A percentile compares a stretch with the other conserved stretches of the same genome.
Evolutionary conservation across 2,113 vertebrate species (phyloP).

Genomic region (Mobula hypostoma): DNA sequence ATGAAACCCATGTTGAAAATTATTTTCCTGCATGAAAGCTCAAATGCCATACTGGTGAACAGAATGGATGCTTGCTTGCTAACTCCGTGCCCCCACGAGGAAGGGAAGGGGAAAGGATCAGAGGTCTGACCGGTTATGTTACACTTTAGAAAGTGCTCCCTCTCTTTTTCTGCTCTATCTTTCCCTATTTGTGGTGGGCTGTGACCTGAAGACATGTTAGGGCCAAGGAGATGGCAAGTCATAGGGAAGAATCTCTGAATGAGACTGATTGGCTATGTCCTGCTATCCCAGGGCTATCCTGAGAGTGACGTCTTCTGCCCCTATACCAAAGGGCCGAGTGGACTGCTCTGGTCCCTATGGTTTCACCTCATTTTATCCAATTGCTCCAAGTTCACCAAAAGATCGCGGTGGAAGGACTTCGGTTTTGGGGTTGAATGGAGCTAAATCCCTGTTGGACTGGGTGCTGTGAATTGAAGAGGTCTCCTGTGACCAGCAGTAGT

Average conservation of each 20-base stretch:
- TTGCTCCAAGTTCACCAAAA: neutral
- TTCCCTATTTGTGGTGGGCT: neutral
- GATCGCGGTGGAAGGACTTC: neutral
- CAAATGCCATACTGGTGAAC: neutral
- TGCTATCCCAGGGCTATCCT: too few relatives aligned
- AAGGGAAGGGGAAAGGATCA: neutral
- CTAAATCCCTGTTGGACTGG: neutral
- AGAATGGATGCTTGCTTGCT: neutral
- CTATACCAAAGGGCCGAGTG: neutral
- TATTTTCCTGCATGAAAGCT: slow-evolving; percentile 24
- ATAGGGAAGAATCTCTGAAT: neutral
- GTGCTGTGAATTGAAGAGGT: too few relatives aligned
- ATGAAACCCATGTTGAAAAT: slow-evolving; percentile 22
- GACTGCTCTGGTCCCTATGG: neutral
- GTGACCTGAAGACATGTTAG: neutral
- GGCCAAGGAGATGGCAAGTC: neutral
- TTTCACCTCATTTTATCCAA: neutral
- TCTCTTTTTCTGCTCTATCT: neutral
- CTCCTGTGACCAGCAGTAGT: neutral
- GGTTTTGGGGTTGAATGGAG: neutral
- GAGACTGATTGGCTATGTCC: neutral
- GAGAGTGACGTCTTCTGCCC: neutral
- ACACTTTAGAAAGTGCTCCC: neutral
- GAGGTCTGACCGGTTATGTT: too few relatives aligned
- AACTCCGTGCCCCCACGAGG: neutral